Conservation (phyloP, 1,140 invertebrate genomes). For the Eriocheir sinensis region DNA sequence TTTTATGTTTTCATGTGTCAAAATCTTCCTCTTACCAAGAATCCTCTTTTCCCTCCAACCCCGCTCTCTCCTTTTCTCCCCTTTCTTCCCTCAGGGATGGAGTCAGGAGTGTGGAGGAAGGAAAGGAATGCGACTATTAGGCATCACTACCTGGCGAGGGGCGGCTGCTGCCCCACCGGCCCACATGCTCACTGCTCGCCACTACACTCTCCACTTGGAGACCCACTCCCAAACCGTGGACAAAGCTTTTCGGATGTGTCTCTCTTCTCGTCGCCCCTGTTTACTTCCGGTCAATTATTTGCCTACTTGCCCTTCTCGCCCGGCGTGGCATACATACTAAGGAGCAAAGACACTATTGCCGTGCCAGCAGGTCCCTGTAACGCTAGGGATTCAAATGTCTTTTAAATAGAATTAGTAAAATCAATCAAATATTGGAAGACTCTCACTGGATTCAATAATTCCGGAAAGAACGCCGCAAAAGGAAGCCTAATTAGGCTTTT, state of each 20-base stretch:
- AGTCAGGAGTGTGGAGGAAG: neutral
- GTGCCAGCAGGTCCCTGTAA: slow-evolving; percentile 2
- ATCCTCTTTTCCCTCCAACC: neutral
- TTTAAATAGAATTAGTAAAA: no score
- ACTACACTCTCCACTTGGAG: neutral
- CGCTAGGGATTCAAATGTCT: no score
- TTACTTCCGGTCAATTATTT: neutral
- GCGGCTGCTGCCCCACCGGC: neutral
- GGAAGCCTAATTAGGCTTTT: no score
- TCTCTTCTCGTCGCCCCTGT: neutral
- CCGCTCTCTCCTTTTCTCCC: neutral
- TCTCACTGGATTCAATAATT: no score
- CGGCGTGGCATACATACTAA: neutral
- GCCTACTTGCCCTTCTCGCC: neutral
- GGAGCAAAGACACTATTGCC: neutral
- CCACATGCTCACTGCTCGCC: neutral
- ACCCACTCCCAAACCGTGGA: neutral
- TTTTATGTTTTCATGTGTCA: no score
- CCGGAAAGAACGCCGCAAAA: no score
- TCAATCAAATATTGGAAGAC: no score
- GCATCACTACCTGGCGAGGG: neutral
- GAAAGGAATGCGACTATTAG: slow-evolving; percentile 24
- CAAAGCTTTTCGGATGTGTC: neutral
- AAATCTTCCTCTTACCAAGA: neutral
- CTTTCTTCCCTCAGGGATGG: slow-evolving; percentile 19